A percentile compares a stretch with the other conserved stretches of the same genome.
phyloP scores from a whole-genome alignment of 2,888 invertebrate species.

The Allacma fusca region DNA sequence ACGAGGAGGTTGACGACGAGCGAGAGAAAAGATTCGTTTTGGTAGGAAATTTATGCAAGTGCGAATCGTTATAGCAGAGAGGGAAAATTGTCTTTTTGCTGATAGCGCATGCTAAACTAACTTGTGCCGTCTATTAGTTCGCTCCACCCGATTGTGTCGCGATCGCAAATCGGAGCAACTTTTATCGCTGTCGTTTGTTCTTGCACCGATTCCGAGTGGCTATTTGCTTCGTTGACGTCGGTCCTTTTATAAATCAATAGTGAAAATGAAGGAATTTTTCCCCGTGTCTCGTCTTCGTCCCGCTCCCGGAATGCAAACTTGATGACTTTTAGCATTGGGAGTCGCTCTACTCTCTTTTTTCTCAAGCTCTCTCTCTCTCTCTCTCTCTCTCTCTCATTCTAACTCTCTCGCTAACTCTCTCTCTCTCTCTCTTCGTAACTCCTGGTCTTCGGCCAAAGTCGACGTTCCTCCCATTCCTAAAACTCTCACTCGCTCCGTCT shows the following conservation, averaged over 20 bases:
- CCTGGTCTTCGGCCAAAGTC: conserved; percentile 17
- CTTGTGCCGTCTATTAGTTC: conserved; percentile 62
- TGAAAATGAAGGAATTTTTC: conserved; percentile 62
- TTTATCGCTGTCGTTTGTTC: conserved; percentile 62
- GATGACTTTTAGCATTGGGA: conserved; percentile 53
- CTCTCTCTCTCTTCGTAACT: conserved; percentile 42
- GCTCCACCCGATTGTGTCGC: conserved; percentile 62
- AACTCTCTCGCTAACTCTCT: conserved; percentile 35
- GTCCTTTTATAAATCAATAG: conserved; percentile 62
- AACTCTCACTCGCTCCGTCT: conserved; percentile 5
- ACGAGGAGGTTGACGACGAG: conserved; percentile 36
- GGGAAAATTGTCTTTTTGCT: conserved; percentile 60
- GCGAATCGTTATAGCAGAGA: conserved; percentile 53
- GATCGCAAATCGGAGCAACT: conserved; percentile 61
- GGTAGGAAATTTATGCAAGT: conserved; percentile 57
- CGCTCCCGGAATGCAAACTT: conserved; percentile 56
- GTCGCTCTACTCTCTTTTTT: conserved; percentile 37
- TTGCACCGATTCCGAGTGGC: conserved; percentile 61
- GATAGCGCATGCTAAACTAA: conserved; percentile 62
- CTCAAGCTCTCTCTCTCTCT: conserved; percentile 34
- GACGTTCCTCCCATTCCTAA: conserved; percentile 32
- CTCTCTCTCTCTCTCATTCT: conserved; percentile 27
- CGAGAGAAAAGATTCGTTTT: conserved; percentile 49
- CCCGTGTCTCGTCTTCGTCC: conserved; percentile 54
- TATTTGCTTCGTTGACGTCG: conserved; percentile 61